Conservation (phyloP, 2,113 vertebrate genomes). For the Maccullochella peelii region DNA sequence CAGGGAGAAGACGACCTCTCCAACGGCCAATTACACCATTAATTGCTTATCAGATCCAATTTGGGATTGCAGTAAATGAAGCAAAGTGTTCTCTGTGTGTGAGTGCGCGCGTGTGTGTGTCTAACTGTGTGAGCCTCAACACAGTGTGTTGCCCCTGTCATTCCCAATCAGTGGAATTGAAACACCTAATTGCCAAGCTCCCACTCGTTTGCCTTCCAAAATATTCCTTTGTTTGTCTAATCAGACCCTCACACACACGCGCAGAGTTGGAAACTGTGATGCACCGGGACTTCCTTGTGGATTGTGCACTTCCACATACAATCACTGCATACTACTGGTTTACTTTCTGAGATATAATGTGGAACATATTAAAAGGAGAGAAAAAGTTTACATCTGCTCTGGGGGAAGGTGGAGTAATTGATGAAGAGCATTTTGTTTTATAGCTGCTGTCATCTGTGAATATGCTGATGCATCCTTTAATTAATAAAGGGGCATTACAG, state of each 20-base stretch:
- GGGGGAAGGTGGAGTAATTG: constrained; percentile 59
- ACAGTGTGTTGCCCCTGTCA: constrained; percentile 82
- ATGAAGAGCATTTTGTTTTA: constrained; percentile 72
- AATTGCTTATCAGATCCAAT: constrained; percentile 87
- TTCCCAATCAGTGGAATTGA: constrained; percentile 83
- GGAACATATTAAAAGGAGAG: constrained; percentile 8
- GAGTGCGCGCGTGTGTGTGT: constrained; percentile 9
- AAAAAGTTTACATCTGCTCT: constrained; percentile 34
- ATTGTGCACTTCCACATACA: background rate
- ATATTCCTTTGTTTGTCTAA: constrained; percentile 79
- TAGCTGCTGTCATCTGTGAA: constrained; percentile 58
- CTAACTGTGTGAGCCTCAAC: constrained; percentile 49
- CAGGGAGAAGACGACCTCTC: constrained; percentile 81
- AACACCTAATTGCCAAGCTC: constrained; percentile 82
- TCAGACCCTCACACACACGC: constrained; percentile 49
- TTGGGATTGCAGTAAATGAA: constrained; percentile 81
- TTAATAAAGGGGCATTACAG: constrained; percentile 63
- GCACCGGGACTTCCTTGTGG: constrained; percentile 11
- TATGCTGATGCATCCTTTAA: constrained; percentile 71
- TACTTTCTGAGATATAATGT: background rate
- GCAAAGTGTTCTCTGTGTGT: constrained; percentile 70
- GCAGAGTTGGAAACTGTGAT: constrained; percentile 26
- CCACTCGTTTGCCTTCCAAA: constrained; percentile 78
- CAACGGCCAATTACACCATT: constrained; percentile 85
- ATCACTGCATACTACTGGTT: background rate